Evolutionary conservation across 2,888 invertebrate species (phyloP).

Genomic region (Steromphala cineraria): DNA sequence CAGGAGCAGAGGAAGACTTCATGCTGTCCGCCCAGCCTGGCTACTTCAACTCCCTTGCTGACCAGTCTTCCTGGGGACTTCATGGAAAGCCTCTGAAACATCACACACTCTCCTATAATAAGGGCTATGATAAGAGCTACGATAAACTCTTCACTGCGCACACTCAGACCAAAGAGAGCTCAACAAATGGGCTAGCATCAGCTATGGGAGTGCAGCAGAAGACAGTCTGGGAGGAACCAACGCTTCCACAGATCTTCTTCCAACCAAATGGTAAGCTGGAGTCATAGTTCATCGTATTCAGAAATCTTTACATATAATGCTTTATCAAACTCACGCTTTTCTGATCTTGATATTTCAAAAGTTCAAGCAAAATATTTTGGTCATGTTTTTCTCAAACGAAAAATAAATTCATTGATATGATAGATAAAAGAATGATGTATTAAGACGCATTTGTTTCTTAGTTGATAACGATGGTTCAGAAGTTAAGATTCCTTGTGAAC

Average conservation of each 20-base stretch:
- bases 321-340: too few species aligned
- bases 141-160: not conserved
- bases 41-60: not conserved
- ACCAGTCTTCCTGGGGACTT: not conserved
- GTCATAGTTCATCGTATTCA: not conserved
- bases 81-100: too few species aligned
- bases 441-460: too few species aligned
- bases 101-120: not conserved
- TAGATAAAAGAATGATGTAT: too few species aligned
- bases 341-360: too few species aligned
- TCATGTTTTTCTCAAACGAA: too few species aligned
- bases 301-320: not conserved
- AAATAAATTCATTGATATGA: too few species aligned
- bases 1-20: not conserved
- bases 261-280: not conserved
- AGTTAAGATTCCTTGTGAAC: too few species aligned
- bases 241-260: not conserved
- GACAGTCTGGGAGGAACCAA: slow-evolving; percentile 22
- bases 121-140: not conserved
- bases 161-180: not conserved
- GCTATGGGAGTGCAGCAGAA: slow-evolving; percentile 20
- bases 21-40: not conserved
- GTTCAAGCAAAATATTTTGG: too few species aligned
- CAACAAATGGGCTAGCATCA: not conserved
- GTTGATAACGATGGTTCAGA: too few species aligned